Evolutionary conservation across 2,888 invertebrate species (phyloP).

Genomic region (Campoplex capitator): DNA sequence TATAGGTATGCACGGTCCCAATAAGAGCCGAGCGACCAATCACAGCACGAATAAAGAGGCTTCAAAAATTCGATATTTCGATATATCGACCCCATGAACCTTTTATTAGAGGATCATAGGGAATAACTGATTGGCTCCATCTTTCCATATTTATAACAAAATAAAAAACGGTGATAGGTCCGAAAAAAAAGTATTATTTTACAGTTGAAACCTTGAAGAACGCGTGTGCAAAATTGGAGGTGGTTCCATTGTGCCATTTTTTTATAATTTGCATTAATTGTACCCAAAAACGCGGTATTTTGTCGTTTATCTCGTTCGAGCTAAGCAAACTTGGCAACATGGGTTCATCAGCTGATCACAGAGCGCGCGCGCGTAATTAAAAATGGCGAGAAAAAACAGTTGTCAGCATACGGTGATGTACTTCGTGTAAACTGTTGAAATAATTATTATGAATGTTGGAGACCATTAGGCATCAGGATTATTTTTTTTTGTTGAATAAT

Average conservation of each 20-base stretch:
- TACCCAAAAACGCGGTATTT: background rate
- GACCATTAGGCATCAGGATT: background rate
- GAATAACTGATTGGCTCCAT: too few relatives aligned
- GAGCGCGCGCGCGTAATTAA: background rate
- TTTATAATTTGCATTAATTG: background rate
- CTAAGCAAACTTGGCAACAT: background rate
- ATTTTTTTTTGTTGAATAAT: background rate
- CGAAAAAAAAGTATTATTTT: background rate
- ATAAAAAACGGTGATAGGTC: background rate
- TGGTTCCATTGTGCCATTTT: background rate
- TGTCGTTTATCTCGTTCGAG: background rate
- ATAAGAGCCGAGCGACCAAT: too few relatives aligned
- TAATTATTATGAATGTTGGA: background rate
- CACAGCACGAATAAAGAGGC: too few relatives aligned
- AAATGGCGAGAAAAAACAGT: background rate
- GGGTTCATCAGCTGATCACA: background rate
- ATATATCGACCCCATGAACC: too few relatives aligned
- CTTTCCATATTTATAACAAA: too few relatives aligned
- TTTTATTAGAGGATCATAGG: too few relatives aligned
- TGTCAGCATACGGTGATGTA: background rate
- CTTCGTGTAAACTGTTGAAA: background rate
- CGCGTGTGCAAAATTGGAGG: background rate
- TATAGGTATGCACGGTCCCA: too few relatives aligned
- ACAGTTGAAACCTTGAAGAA: background rate
- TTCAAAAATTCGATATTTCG: too few relatives aligned